Base-by-base conservation (phyloP, 2,113 vertebrate genomes). In the Prolemur simus region DNA sequence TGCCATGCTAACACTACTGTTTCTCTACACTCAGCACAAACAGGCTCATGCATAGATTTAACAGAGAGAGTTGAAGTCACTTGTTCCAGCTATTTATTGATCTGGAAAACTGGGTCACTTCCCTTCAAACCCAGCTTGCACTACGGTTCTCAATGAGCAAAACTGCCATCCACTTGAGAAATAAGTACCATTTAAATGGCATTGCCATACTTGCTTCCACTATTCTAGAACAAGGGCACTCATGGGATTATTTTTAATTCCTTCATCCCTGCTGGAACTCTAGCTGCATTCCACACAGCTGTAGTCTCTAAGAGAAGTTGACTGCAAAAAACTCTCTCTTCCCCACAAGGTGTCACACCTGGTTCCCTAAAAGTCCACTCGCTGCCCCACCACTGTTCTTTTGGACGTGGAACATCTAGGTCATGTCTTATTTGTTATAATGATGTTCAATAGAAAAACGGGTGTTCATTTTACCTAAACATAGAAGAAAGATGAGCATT, bases 81-180 rank as follows among this genome's bases (percentile, higher is more conserved):
- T 69, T 76, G 18, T 63, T 58, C 27, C 29, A 91, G 45, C 45
- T 87, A 25, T 49, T 89, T 82, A 25, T 71, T 95, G 20, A 89
- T 56, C 34, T 93, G 60, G 52, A 95, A 89, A 93, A 78, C 29
- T 88, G 39, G 73, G 78, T 89, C 39, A 47, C 37, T 88, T 93
- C n/a, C 39, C 34, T 86, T 56, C 80, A 47, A 58, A 77, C 37
- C n/a, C 27, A 74, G 29, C 37, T 93, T 84, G 12, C 29, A n/a
- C 13, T 39, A 20, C 13, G 47, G 56, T 60, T 85, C 73, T 87
- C 60, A 54, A 34, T 21, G 80, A 91, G 7, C 13, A 85, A 92
- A 93, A 47, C 18, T 60, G 25, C 52, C 37, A 83, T n/a, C 39
- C 20, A 91, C 5, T n/a, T 86, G 18, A 87, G 73, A 94, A 84